Conservation (phyloP, 1,140 invertebrate species). For the Phymastichus coffea region DNA sequence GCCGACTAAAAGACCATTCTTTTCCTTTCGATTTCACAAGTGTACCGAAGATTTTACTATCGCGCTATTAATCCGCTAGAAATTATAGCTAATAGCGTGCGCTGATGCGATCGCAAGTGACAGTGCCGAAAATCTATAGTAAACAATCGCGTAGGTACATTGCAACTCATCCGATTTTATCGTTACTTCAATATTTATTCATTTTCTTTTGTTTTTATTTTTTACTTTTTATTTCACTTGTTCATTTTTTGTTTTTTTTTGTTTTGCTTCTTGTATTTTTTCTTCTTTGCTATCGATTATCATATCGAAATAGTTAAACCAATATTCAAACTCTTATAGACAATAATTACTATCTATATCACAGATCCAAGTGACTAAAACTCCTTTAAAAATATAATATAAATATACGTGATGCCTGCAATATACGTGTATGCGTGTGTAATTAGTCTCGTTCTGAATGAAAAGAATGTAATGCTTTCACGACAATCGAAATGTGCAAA, state of each 20-base stretch:
- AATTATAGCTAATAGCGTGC: too few relatives aligned
- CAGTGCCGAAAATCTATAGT: too few relatives aligned
- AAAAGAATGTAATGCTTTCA: slow-evolving; percentile 39
- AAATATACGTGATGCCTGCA: slow-evolving; percentile 53
- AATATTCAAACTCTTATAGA: slow-evolving; percentile 55
- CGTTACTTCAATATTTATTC: too few relatives aligned
- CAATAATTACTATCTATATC: slow-evolving; percentile 60
- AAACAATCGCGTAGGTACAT: too few relatives aligned
- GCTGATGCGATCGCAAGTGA: too few relatives aligned
- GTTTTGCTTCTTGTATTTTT: slow-evolving; percentile 39
- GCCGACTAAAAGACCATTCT: too few relatives aligned
- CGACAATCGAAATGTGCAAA: slow-evolving; percentile 39
- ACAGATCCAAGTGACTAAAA: slow-evolving; percentile 59
- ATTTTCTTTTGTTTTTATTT: neutral
- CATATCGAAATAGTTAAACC: slow-evolving; percentile 53
- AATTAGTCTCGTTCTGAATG: slow-evolving; percentile 43
- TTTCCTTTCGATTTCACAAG: too few relatives aligned
- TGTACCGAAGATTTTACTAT: too few relatives aligned
- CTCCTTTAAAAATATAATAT: slow-evolving; percentile 59
- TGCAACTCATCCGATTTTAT: too few relatives aligned
- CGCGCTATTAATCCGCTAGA: too few relatives aligned
- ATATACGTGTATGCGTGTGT: slow-evolving; percentile 42
- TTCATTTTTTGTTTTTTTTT: slow-evolving; percentile 29
- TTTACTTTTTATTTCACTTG: slow-evolving; percentile 28
- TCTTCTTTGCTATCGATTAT: slow-evolving; percentile 37